phyloP scores from a whole-genome alignment of 2,888 invertebrate species.

The Timandra comae region DNA sequence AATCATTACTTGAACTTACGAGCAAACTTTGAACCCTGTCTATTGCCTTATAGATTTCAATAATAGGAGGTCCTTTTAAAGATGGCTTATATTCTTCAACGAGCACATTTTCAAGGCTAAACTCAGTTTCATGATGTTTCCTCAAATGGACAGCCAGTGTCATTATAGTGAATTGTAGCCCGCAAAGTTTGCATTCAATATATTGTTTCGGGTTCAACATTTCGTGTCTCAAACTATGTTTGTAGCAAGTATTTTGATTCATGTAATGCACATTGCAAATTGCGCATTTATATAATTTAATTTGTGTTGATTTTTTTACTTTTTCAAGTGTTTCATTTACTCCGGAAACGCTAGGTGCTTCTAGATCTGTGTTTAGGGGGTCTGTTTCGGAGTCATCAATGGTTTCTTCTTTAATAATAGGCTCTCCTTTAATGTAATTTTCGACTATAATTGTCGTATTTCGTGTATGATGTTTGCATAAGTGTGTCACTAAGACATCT shows the following conservation, averaged over 20 bases:
- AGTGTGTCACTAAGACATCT: conserved; percentile 30
- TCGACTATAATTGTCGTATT: conserved; percentile 14
- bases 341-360: too few relatives aligned
- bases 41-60: neutral
- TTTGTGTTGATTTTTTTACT: conserved; percentile 1
- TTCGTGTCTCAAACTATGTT: conserved; percentile 32
- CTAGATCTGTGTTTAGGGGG: neutral
- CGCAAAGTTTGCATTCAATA: conserved; percentile 49
- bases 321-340: too few relatives aligned
- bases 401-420: too few relatives aligned
- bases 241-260: conserved; percentile 29
- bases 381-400: too few relatives aligned
- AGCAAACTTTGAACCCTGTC: neutral
- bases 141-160: conserved; percentile 35
- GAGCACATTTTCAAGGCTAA: conserved; percentile 33
- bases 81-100: conserved; percentile 35
- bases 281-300: conserved; percentile 26
- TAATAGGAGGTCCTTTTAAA: neutral
- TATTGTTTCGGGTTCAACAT: conserved; percentile 35
- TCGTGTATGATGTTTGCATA: conserved; percentile 35
- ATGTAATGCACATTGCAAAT: conserved; percentile 44
- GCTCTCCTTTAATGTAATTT: too few relatives aligned
- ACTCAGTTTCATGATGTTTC: conserved; percentile 32
- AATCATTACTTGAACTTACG: conserved; percentile 2
- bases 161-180: conserved; percentile 39